Evolutionary conservation across 2,888 invertebrate species (phyloP).

Genomic region (Furcula furcula): DNA sequence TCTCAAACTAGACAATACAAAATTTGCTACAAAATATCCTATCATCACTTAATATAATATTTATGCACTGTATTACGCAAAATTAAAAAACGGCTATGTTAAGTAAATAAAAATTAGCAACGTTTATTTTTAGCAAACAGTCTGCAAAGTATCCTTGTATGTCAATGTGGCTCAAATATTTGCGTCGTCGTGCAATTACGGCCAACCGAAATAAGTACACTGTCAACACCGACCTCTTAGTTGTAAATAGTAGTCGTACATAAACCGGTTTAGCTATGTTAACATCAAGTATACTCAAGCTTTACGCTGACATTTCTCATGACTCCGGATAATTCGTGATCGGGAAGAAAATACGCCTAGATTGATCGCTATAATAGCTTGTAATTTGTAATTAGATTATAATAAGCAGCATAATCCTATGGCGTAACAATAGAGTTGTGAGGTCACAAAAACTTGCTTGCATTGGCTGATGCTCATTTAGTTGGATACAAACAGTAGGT

Average conservation of each 20-base stretch:
- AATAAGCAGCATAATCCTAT: slow-evolving; percentile 48
- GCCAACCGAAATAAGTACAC: slow-evolving; percentile 43
- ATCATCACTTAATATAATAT: too few species aligned
- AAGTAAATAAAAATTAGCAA: slow-evolving; percentile 20
- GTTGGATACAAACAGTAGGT: too few species aligned
- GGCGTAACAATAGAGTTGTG: slow-evolving; percentile 38
- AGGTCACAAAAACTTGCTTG: too few species aligned
- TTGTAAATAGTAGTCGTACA: slow-evolving; percentile 34
- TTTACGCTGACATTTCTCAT: slow-evolving; percentile 63
- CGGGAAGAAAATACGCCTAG: slow-evolving; percentile 54
- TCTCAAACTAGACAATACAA: too few species aligned
- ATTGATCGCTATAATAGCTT: slow-evolving; percentile 52
- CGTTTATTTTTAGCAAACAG: slow-evolving; percentile 49
- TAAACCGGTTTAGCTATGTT: slow-evolving; percentile 50
- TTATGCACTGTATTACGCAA: too few species aligned
- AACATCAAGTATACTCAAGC: slow-evolving; percentile 37
- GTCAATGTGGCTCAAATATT: slow-evolving; percentile 52
- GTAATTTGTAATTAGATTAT: slow-evolving; percentile 56
- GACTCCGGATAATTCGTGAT: slow-evolving; percentile 61
- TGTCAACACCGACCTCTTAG: slow-evolving; percentile 48
- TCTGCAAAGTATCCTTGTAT: slow-evolving; percentile 47
- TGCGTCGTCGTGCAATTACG: slow-evolving; percentile 53
- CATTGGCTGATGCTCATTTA: too few species aligned
- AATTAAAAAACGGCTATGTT: too few species aligned
- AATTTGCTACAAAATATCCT: too few species aligned